phyloP scores from a whole-genome alignment of 1,140 invertebrate species.

The Lepidurus arcticus region DNA sequence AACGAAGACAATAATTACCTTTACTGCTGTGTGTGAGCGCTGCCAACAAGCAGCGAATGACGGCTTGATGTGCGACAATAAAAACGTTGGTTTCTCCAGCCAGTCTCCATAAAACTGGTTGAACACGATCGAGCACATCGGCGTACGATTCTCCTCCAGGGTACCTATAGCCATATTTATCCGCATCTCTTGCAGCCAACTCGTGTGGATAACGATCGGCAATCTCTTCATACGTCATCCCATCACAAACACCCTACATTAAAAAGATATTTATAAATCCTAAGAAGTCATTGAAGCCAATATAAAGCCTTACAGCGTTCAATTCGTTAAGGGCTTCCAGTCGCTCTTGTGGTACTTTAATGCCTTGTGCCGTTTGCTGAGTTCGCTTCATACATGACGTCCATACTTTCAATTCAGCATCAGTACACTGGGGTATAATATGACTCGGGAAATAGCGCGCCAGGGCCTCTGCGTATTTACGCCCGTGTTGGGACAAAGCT shows the following conservation, averaged over 20 bases:
- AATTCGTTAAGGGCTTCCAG: slow-evolving; percentile 79
- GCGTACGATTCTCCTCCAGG: slow-evolving; percentile 86
- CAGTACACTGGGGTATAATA: slow-evolving; percentile 48
- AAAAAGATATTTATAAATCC: slow-evolving; percentile 24
- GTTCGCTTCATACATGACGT: slow-evolving; percentile 80
- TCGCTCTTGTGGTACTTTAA: slow-evolving; percentile 73
- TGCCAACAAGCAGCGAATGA: slow-evolving; percentile 81
- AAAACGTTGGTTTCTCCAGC: slow-evolving; percentile 79
- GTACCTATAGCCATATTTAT: slow-evolving; percentile 88
- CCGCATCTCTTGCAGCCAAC: slow-evolving; percentile 81
- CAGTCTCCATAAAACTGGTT: slow-evolving; percentile 70
- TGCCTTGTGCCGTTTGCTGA: slow-evolving; percentile 73
- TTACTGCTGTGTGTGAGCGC: slow-evolving; percentile 80
- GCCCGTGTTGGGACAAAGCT: slow-evolving; percentile 69
- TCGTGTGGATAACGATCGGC: slow-evolving; percentile 81
- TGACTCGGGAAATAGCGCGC: slow-evolving; percentile 60
- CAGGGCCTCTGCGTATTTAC: slow-evolving; percentile 69
- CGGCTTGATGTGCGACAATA: slow-evolving; percentile 84
- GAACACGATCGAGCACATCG: slow-evolving; percentile 75
- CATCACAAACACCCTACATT: slow-evolving; percentile 81
- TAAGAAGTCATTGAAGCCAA: neutral
- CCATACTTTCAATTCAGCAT: slow-evolving; percentile 71
- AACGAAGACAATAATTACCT: slow-evolving; percentile 46
- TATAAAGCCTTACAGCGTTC: slow-evolving; percentile 64
- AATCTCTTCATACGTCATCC: slow-evolving; percentile 89